Conservation (phyloP, 2,888 invertebrate species). For the Agonum fuliginosum region DNA sequence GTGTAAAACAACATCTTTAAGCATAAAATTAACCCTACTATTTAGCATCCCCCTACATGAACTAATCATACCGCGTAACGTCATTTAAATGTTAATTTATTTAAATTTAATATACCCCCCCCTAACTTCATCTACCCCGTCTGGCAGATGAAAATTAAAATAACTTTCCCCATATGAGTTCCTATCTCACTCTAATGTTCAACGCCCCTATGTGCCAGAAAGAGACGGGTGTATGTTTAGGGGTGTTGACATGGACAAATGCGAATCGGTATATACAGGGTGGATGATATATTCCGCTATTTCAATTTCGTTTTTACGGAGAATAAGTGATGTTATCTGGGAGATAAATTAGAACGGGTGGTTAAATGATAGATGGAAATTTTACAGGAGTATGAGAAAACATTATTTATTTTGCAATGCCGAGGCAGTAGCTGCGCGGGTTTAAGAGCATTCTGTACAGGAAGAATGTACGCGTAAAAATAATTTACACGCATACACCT, state of each 20-base stretch:
- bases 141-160: slow-evolving; percentile 25
- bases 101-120: slow-evolving; percentile 52
- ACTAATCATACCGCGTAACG: slow-evolving; percentile 27
- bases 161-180: slow-evolving; percentile 28
- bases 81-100: slow-evolving; percentile 57
- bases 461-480: no score
- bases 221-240: neutral
- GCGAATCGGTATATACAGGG: slow-evolving; percentile 36
- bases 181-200: neutral
- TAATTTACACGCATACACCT: no score
- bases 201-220: neutral
- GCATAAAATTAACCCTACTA: neutral
- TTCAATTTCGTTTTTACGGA: slow-evolving; percentile 32
- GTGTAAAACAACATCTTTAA: no score
- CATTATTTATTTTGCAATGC: neutral
- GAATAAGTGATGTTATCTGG: neutral
- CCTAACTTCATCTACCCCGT: neutral
- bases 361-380: neutral
- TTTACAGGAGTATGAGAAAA: no score
- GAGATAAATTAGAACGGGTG: slow-evolving; percentile 14
- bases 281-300: slow-evolving; percentile 27
- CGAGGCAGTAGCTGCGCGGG: no score
- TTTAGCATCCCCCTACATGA: slow-evolving; percentile 3
- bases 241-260: slow-evolving; percentile 34
- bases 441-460: no score